Conservation (phyloP, 2,113 vertebrate species). For the Psophia crepitans region DNA sequence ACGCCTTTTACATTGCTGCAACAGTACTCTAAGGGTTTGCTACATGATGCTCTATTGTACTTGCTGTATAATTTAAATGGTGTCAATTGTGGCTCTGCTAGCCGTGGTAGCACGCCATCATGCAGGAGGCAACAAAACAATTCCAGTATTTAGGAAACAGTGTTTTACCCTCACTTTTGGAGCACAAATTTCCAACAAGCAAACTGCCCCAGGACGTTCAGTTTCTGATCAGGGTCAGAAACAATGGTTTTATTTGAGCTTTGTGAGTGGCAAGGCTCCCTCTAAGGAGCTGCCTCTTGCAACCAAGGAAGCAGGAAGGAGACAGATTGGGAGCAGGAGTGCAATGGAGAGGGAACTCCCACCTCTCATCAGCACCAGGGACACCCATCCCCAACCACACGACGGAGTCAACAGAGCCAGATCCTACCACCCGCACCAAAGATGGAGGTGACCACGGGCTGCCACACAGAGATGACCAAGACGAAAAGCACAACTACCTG, state of each 20-base stretch:
- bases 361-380: background rate
- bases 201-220: background rate
- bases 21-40: background rate
- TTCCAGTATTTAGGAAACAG: background rate
- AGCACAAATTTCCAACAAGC: background rate
- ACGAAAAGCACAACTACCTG: background rate
- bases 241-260: background rate
- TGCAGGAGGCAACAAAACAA: background rate
- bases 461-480: background rate
- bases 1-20: background rate
- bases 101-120: background rate
- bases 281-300: background rate
- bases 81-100: background rate
- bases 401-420: background rate
- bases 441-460: background rate
- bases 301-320: background rate
- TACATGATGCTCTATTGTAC: background rate
- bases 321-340: background rate
- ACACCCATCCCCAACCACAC: fast-evolving
- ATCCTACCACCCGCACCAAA: background rate
- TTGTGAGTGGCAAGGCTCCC: background rate
- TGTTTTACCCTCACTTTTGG: background rate
- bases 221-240: background rate
- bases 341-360: background rate
- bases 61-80: background rate